phyloP scores from a whole-genome alignment of 2,797 vertebrate genomes.

The Macropodus opercularis region DNA sequence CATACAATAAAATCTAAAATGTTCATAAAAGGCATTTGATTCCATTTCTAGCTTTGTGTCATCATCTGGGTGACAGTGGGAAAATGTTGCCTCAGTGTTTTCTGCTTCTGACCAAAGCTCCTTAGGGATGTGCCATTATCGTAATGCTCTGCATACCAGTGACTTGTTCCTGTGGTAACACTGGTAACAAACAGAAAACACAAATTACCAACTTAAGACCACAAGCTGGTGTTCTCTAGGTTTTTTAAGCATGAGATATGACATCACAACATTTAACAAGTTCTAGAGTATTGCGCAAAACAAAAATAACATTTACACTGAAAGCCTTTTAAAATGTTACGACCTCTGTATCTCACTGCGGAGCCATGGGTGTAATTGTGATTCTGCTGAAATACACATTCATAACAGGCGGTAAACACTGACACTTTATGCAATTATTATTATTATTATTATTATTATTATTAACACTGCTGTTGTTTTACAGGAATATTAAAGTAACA shows the following conservation, averaged over 20 bases:
- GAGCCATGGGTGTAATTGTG: constrained; percentile 6
- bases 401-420: constrained; percentile 14
- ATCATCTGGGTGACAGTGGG: not conserved
- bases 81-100: constrained; percentile 19
- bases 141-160: constrained; percentile 52
- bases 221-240: constrained; percentile 18
- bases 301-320: not conserved
- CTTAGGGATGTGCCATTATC: constrained; percentile 56
- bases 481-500: not conserved
- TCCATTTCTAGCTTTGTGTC: constrained; percentile 17
- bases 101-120: constrained; percentile 39
- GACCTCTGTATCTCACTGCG: constrained; percentile 5
- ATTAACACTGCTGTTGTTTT: not conserved
- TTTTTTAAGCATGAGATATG: constrained; percentile 40
- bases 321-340: not conserved
- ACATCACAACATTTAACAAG: constrained; percentile 18
- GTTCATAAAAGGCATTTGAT: too few relatives aligned
- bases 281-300: not conserved
- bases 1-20: too few relatives aligned
- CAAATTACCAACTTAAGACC: constrained; percentile 21
- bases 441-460: too few relatives aligned
- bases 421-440: constrained; percentile 3
- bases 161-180: constrained; percentile 51
- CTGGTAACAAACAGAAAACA: constrained; percentile 29
- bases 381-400: constrained; percentile 10